Conservation (phyloP, 2,888 invertebrate genomes). For the Alentia gelatinosa region DNA sequence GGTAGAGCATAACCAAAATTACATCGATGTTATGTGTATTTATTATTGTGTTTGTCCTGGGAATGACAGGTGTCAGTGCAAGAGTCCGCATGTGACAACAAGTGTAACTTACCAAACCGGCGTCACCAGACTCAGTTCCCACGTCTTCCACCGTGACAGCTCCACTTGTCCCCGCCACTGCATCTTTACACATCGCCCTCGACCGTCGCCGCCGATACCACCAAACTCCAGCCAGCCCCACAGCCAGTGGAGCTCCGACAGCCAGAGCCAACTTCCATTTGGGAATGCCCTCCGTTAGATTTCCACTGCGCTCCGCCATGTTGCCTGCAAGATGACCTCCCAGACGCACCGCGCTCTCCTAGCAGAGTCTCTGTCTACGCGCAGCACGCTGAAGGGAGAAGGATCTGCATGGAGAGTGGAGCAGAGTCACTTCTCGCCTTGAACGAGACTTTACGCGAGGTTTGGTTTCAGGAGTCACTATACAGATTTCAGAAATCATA, state of each 20-base stretch:
- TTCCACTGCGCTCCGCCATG: constrained; percentile 49
- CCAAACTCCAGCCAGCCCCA: constrained; percentile 89
- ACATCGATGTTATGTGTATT: too few relatives aligned
- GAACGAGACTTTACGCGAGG: neutral
- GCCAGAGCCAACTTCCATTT: constrained; percentile 94
- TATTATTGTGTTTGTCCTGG: too few relatives aligned
- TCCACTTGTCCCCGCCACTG: neutral
- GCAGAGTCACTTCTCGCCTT: neutral
- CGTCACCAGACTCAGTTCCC: neutral
- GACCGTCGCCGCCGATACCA: constrained; percentile 83
- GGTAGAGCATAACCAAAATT: too few relatives aligned
- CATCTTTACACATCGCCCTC: neutral
- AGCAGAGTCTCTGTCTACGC: neutral
- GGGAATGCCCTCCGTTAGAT: constrained; percentile 55
- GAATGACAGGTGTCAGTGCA: neutral
- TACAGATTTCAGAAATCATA: too few relatives aligned
- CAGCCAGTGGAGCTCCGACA: constrained; percentile 90
- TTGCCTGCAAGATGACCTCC: neutral
- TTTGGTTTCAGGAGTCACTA: too few relatives aligned
- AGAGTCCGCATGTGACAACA: neutral
- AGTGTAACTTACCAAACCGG: neutral
- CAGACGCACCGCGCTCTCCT: neutral
- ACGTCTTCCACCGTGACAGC: neutral
- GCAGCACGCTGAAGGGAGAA: neutral
- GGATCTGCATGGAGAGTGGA: neutral